Percentiles rank a stretch among this genome's conserved stretches.
These are phyloP conservation scores for Muntiacus reevesi DNA, from an alignment of 2,113 vertebrate genomes.

Conservation along the genomic window DNA sequence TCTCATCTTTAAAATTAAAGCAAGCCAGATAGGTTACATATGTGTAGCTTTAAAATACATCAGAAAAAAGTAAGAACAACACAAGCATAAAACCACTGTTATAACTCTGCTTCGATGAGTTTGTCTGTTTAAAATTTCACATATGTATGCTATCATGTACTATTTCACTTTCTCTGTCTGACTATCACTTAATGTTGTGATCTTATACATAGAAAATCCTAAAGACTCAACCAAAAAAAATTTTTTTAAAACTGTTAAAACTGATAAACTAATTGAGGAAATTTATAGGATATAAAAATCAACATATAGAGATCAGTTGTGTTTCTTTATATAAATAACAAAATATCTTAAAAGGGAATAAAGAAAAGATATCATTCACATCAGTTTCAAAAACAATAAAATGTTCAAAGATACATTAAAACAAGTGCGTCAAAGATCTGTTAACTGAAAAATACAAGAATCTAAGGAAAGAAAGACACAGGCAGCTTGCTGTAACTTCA, in stretches of 20 bases:
- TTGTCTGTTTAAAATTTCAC: background rate
- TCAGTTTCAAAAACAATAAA: background rate
- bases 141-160: background rate
- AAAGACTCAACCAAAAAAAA: background rate
- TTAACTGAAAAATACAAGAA: background rate
- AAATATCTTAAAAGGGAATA: background rate
- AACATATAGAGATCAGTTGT: background rate
- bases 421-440: background rate
- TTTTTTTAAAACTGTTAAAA: background rate
- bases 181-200: background rate
- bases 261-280: background rate
- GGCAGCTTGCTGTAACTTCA: background rate
- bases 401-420: background rate
- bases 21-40: background rate
- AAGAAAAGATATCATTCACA: background rate
- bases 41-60: background rate
- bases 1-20: background rate
- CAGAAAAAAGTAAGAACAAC: background rate
- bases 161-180: background rate
- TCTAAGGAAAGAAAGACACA: background rate
- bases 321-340: background rate
- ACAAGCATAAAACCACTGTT: background rate
- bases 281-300: background rate
- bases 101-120: background rate
- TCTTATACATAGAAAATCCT: background rate